Percentiles rank a stretch among this genome's conserved stretches.
These are phyloP conservation scores for Centropus unirufus DNA, from an alignment of 2,113 vertebrate species.

Conservation along the genomic window DNA sequence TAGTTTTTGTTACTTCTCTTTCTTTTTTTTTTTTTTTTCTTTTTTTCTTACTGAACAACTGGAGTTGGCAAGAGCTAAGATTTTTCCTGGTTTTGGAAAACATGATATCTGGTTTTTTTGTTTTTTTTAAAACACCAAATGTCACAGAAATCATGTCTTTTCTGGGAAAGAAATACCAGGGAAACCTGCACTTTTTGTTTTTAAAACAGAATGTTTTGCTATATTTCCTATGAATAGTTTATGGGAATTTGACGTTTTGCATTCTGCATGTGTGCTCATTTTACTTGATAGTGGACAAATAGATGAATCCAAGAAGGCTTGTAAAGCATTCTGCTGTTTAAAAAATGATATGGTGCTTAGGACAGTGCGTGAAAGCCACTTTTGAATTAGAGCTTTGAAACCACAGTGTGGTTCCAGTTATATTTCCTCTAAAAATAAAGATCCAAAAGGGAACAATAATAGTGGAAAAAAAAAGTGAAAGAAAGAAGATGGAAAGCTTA, in stretches of 20 bases:
- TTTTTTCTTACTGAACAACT: neutral
- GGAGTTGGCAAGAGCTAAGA: neutral
- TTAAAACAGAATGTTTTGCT: neutral
- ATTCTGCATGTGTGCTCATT: neutral
- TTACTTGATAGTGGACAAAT: neutral
- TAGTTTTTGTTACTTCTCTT: too few species aligned
- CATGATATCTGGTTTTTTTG: neutral
- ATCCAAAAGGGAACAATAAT: neutral
- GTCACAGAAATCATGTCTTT: too few species aligned
- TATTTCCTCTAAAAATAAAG: neutral
- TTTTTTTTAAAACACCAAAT: too few species aligned
- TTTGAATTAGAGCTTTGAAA: neutral
- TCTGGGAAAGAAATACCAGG: too few species aligned
- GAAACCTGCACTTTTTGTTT: neutral
- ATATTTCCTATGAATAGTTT: neutral
- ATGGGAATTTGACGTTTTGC: neutral
- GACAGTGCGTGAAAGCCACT: neutral
- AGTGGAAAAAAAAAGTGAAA: neutral
- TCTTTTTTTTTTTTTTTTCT: too few species aligned
- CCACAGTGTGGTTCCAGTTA: neutral
- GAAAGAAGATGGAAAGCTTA: neutral
- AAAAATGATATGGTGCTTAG: neutral
- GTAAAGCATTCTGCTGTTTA: neutral
- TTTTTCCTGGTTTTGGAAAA: neutral
- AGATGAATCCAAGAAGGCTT: accelerated